Conservation (phyloP, 2,113 vertebrate species). For the Rostratula benghalensis region DNA sequence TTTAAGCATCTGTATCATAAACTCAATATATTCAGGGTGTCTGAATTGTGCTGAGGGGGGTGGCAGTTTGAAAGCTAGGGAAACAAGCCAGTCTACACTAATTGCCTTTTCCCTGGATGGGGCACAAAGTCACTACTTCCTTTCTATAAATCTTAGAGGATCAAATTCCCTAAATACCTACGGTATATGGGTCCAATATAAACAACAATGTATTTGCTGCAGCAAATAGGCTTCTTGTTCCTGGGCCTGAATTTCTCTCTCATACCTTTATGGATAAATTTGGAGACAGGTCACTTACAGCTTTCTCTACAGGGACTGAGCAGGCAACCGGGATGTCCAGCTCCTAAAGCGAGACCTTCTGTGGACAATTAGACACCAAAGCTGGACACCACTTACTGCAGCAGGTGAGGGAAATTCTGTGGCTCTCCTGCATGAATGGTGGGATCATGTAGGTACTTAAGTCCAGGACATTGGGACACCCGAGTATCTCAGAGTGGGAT, state of each 20-base stretch:
- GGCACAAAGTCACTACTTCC: neutral
- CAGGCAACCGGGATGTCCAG: neutral
- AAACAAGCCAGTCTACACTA: neutral
- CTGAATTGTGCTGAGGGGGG: neutral
- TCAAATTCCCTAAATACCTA: neutral
- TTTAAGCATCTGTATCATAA: neutral
- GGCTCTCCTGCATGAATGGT: neutral
- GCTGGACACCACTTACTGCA: neutral
- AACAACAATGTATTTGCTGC: neutral
- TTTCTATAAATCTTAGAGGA: neutral
- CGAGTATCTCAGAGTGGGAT: neutral
- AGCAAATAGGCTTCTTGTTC: neutral
- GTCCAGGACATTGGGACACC: neutral
- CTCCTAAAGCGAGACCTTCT: neutral
- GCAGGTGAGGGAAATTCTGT: neutral
- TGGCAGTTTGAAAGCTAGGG: neutral
- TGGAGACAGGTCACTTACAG: neutral
- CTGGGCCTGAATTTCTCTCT: neutral
- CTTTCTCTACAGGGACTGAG: neutral
- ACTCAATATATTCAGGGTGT: neutral
- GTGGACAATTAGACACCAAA: neutral
- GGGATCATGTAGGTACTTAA: neutral
- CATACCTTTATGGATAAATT: neutral
- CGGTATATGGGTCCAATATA: rapidly evolving
- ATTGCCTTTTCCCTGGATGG: neutral